Evolutionary conservation across 2,888 invertebrate genomes (phyloP), one percentile per base, ranked within the genome.

Genomic region (Aspidiotus rigidus): DNA sequence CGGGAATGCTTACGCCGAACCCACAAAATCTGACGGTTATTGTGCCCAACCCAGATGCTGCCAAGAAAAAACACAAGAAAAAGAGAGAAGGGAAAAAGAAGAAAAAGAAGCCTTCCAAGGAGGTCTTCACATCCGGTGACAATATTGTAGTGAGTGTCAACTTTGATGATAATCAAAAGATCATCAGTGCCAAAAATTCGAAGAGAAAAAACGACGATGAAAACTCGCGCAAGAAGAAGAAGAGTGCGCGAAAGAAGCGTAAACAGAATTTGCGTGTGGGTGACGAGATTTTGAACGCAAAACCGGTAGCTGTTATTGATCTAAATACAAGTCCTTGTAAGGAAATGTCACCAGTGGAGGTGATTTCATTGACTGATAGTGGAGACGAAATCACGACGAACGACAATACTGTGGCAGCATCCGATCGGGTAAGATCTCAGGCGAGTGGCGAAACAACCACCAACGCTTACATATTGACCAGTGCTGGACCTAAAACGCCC

Each of bases 101-200:
- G 60, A 79, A 79, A 73, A 74, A 79, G 53, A 74, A 75, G 28
- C 78, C 79, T 0, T 88, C 89, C 2, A 93, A 93, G 77, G 93
- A 93, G 79, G 91, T 94, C 5, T 93, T 92, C 77, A 91, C 93
- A 0, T 92, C 93, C 11, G 93, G 93, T 5, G 91, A 93, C 79
- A 93, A 93, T 77, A 93, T 94, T 75, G 83, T 94, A 72, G 93
- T 94, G 11, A 93, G 92, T 79, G 91, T 94, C 16, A 93, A 91
- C 78, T 94, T 93, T 79, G 78, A 79, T 6, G 78, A 77, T 69
- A 77, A 75, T 44, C 74, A 70, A 10, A 75, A 74, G 69, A 70
- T 67, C 10, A 60, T 66, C n/a, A 62, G 70, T 55, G 72, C 72
- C 59, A 73, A 74, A 69, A 73, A 72, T 49, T 66, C 71, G 15